Evolutionary conservation across 2,888 invertebrate species (phyloP), one percentile per base, ranked within the genome.

Genomic region (Parthenolecanium corni): DNA sequence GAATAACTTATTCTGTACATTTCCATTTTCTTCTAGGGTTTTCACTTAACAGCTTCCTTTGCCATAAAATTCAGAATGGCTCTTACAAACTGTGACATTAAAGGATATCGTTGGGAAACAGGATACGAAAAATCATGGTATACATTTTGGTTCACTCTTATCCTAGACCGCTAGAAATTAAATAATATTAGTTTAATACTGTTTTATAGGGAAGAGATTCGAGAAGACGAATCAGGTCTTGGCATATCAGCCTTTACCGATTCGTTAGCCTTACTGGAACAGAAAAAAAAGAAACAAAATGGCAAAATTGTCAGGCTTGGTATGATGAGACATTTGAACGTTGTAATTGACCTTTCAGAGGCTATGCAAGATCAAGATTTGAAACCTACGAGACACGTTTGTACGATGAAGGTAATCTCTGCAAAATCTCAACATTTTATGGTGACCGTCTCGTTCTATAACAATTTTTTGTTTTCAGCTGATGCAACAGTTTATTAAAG

Each of bases 281-380:
- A 63, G 36, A 24, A 16, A 21, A 63, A 44, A 44, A 53, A 54
- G 46, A 36, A 21, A n/a, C 36, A 31, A 16, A 25, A 42, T 16
- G 63, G 44, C 16, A 63, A 53, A 52, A 52, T 56, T 9, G 85
- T 91, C 47, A 82, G 93, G 64, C 80, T 98, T 36, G 97, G 97
- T 40, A 97, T 97, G 94, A 98, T 98, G 97, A 80, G 98, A 52
- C 96, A 98, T 75, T 74, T 98, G 62, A 90, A 86, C 71, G 75
- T 98, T 2, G 82, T 97, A 21, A 75, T 98, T 2, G 98, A 98
- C 74, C 86, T 90, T 72, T 97, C 97, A 0, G 88, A 89, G 71
- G 83, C 92, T 1, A 98, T 98, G 97, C 81, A 82, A 42, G 88
- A 88, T 69, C 94, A 93, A 71, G 96, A 97, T 76, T 77, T 98